A percentile compares a stretch with the other conserved stretches of the same genome.
phyloP scores from a whole-genome alignment of 1,140 invertebrate genomes.

The Drosophila insularis region DNA sequence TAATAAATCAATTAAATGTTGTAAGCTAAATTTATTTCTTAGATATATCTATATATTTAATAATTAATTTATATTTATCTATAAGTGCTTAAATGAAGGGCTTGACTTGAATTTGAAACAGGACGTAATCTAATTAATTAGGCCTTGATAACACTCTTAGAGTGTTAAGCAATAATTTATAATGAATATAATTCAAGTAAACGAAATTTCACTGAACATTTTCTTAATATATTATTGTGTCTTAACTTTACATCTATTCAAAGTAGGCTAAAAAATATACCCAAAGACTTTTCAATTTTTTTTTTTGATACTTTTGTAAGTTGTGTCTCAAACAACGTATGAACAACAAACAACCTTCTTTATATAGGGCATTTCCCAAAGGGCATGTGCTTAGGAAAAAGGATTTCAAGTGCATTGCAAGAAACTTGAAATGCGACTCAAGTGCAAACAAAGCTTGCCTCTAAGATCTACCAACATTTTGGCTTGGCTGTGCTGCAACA shows the following conservation, averaged over 20 bases:
- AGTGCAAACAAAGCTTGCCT: slow-evolving; percentile 52
- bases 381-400: slow-evolving; percentile 45
- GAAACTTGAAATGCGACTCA: slow-evolving; percentile 49
- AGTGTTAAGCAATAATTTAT: too few species aligned
- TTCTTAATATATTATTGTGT: too few species aligned
- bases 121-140: too few species aligned
- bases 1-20: too few species aligned
- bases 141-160: too few species aligned
- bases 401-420: slow-evolving; percentile 60
- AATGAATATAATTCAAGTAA: too few species aligned
- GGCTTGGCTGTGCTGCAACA: slow-evolving; percentile 32
- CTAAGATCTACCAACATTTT: slow-evolving; percentile 48
- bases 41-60: too few species aligned
- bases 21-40: too few species aligned
- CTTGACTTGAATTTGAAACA: too few species aligned
- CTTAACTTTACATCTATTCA: background rate
- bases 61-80: too few species aligned
- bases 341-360: background rate
- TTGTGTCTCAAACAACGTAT: background rate
- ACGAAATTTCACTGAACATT: too few species aligned
- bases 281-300: background rate
- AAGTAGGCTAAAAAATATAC: background rate
- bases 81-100: too few species aligned
- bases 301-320: background rate
- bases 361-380: background rate